phyloP scores from a whole-genome alignment of 2,113 vertebrate genomes.

The Trogon surrucura region DNA sequence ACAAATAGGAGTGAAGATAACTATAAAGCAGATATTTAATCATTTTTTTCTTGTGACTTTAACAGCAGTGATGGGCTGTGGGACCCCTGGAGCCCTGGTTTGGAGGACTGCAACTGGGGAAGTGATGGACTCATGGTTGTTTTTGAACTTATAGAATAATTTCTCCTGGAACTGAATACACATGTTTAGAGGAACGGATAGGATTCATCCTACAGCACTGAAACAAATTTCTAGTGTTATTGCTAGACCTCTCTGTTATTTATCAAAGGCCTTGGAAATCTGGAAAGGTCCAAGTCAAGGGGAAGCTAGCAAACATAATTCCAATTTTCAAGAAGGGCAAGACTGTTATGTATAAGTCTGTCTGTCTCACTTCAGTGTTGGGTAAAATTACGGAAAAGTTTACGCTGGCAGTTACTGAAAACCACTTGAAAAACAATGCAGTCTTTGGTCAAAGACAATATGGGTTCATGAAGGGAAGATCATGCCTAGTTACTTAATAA shows the following conservation, averaged over 20 bases:
- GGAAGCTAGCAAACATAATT: background rate
- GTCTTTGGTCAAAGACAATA: background rate
- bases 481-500: background rate
- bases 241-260: background rate
- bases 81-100: fast-evolving
- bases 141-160: background rate
- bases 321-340: background rate
- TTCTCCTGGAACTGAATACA: background rate
- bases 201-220: background rate
- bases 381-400: background rate
- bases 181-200: no score
- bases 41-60: background rate
- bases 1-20: background rate
- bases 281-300: background rate
- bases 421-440: background rate
- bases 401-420: background rate
- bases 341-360: background rate
- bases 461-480: background rate
- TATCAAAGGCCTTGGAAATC: background rate
- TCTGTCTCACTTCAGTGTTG: background rate
- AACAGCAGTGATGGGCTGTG: no score
- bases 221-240: background rate
- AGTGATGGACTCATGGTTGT: background rate
- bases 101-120: background rate
- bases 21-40: background rate